phyloP scores from a whole-genome alignment of 2,113 vertebrate species.

The Bolborhynchus lineola region DNA sequence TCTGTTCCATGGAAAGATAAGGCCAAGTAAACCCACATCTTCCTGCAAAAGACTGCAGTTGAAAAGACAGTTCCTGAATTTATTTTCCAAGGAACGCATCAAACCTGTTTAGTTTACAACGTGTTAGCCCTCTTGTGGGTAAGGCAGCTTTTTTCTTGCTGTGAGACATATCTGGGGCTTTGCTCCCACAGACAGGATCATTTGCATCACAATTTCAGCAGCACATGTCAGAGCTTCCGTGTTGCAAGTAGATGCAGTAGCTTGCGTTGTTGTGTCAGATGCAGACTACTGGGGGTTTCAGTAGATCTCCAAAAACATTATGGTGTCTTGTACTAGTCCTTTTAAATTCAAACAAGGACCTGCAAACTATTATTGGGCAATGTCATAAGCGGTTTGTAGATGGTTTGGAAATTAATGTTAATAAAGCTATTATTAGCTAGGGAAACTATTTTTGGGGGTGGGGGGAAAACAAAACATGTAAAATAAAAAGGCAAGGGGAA shows the following conservation, averaged over 20 bases:
- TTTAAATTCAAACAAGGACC: not conserved
- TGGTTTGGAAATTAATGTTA: not conserved
- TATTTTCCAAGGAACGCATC: not conserved
- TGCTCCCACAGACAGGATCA: not conserved
- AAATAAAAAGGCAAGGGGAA: not conserved
- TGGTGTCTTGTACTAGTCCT: not conserved
- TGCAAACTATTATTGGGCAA: not conserved
- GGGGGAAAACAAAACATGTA: not conserved
- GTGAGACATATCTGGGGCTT: not conserved
- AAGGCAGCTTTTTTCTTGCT: not conserved
- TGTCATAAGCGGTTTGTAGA: not conserved
- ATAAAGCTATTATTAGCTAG: not conserved
- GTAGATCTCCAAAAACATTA: not conserved
- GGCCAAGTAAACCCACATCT: not conserved
- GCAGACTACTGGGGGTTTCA: not conserved
- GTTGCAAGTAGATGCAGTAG: not conserved
- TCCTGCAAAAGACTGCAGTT: not conserved
- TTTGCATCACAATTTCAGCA: not conserved
- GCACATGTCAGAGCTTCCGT: rapidly evolving
- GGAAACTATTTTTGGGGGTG: not conserved
- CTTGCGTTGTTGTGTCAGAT: not conserved
- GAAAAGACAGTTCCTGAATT: not conserved
- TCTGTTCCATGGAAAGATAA: not conserved
- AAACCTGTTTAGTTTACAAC: not conserved
- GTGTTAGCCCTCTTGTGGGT: rapidly evolving